phyloP scores from a whole-genome alignment of 2,797 vertebrate species.

The Halcyon leucocephala region DNA sequence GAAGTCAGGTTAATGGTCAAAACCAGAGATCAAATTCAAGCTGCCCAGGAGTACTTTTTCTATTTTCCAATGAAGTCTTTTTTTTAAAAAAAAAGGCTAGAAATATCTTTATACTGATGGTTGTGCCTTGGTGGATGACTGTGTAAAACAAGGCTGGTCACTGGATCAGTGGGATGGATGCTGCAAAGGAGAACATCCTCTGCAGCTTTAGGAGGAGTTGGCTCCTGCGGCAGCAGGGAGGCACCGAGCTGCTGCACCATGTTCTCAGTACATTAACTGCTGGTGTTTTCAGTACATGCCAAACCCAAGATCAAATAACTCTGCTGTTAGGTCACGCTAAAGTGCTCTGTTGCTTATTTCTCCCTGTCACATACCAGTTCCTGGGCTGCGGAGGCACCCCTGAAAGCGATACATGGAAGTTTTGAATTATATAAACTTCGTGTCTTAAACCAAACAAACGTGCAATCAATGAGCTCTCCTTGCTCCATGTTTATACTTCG shows the following conservation, averaged over 20 bases:
- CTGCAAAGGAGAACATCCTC: neutral
- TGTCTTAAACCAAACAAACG: neutral
- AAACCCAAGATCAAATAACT: constrained; percentile 16
- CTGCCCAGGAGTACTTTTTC: neutral
- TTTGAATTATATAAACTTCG: neutral
- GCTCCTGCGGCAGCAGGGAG: neutral
- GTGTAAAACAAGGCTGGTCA: neutral
- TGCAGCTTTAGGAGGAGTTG: neutral
- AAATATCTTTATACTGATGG: neutral
- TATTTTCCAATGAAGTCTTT: neutral
- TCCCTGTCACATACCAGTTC: neutral
- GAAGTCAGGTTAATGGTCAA: neutral
- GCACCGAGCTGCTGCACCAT: neutral
- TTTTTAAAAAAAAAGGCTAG: neutral
- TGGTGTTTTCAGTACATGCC: constrained; percentile 3
- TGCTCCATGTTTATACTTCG: neutral
- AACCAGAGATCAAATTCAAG: neutral
- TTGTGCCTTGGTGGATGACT: neutral
- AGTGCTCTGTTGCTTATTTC: constrained; percentile 10
- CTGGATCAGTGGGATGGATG: neutral
- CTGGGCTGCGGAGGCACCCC: neutral
- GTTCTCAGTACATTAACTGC: neutral
- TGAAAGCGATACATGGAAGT: neutral
- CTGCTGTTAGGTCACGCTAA: neutral
- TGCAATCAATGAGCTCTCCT: neutral